Evolutionary conservation across 2,113 vertebrate genomes (phyloP), one percentile per base, ranked within the genome.

Genomic region (Sturnus vulgaris): DNA sequence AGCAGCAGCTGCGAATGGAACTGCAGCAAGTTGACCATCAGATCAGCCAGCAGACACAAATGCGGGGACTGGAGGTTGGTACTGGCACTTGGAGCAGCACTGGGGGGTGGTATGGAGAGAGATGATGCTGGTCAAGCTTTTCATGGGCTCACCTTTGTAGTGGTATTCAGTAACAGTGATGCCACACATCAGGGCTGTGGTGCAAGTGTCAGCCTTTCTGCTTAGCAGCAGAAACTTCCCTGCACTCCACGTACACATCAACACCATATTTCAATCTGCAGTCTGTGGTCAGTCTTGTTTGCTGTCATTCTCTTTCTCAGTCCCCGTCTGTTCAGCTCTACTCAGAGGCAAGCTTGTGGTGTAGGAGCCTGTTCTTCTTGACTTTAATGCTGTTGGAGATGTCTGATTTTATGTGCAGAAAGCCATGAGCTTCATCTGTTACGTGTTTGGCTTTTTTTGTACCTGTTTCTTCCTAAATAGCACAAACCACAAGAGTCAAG

Each of bases 11-110:
- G 42, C 98, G 99, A 93, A 98, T 99, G 96, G 99, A 99, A 92
- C 97, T 99, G 59, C 99, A 99, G 96, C 99, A 99, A 47, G 98
- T 99, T 85, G 99, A 99, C 97, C 99, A 99, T 86, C 99, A 99
- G 97, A 99, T 99, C 90, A 99, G 97, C 96, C 99, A 99, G 88
- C 99, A 99, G 97, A 99, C 99, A 37, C 99, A 99, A 96, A 98
- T 99, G 86, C 97, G 98, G 80, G 98, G 98, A 68, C 98, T 99
- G 72, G 99, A 99, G 98, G 99, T 99, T 88, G 81, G 94, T 96
- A 79, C 73, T 16, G 21, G 14, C 23, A 0, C 14, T 85, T 77
- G 68, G 21, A 71, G 88, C 56, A 27, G 18, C 17, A 21, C 19
- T 70, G 25, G 47, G 68, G 81, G 78, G 31, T 56, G 27, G 19